Percentiles rank a stretch among this genome's conserved stretches.
phyloP scores from a whole-genome alignment of 2,797 vertebrate species.

The Tenualosa thibaudeaui region DNA sequence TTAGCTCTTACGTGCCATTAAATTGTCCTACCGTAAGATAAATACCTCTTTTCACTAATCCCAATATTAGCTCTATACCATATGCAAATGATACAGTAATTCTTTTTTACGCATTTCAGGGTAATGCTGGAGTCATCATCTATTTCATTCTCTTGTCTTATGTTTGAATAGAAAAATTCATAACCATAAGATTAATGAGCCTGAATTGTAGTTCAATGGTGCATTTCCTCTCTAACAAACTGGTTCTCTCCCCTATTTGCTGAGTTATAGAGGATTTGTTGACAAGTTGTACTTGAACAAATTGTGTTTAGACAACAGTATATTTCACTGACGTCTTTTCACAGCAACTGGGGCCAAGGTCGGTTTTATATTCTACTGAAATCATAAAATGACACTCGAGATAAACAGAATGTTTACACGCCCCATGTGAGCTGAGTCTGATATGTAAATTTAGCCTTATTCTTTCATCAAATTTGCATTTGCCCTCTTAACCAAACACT shows the following conservation, averaged over 20 bases:
- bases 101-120: neutral
- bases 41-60: neutral
- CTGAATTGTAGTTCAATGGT: conserved; percentile 52
- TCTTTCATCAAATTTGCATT: conserved; percentile 99
- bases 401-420: conserved; percentile 99
- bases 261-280: conserved; percentile 79
- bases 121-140: neutral
- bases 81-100: conserved; percentile 14
- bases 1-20: neutral
- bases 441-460: conserved; percentile 99
- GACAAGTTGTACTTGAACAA: conserved; percentile 89
- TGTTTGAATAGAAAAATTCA: conserved; percentile 41
- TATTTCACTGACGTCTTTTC: conserved; percentile 89
- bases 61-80: neutral
- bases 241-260: conserved; percentile 71
- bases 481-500: conserved; percentile 99
- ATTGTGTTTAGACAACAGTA: conserved; percentile 88
- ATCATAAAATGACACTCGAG: conserved; percentile 99
- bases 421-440: conserved; percentile 97
- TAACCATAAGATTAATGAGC: conserved; percentile 40
- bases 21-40: neutral
- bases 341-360: conserved; percentile 91
- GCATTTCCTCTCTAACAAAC: conserved; percentile 59
- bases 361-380: conserved; percentile 98
- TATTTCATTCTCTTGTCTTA: neutral